phyloP scores from a whole-genome alignment of 2,888 invertebrate species.

The Pegoplata infirma region DNA sequence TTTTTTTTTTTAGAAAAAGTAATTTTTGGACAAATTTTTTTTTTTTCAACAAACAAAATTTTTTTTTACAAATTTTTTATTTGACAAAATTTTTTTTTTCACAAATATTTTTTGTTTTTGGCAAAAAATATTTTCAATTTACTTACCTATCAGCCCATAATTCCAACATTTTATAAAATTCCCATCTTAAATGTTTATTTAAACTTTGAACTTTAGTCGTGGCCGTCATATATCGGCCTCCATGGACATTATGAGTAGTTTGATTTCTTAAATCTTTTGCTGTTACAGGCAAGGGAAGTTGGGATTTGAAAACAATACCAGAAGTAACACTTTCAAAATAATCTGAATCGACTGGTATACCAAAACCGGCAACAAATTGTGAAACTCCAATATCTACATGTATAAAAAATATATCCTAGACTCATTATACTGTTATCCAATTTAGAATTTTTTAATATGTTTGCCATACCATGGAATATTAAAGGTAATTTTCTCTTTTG shows the following conservation, averaged over 20 bases:
- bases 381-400: slow-evolving; percentile 32
- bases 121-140: neutral
- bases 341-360: slow-evolving; percentile 46
- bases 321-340: slow-evolving; percentile 36
- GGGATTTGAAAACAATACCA: slow-evolving; percentile 53
- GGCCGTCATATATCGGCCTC: slow-evolving; percentile 9
- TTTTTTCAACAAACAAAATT: no score
- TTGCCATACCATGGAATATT: slow-evolving; percentile 21
- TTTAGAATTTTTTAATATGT: neutral
- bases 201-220: neutral
- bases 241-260: slow-evolving; percentile 36
- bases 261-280: slow-evolving; percentile 31
- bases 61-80: no score
- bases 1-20: no score
- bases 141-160: slow-evolving; percentile 26
- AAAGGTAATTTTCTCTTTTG: slow-evolving; percentile 25
- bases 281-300: slow-evolving; percentile 31
- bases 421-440: neutral
- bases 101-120: no score
- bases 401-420: neutral
- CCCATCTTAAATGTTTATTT: slow-evolving; percentile 20
- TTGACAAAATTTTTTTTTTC: no score
- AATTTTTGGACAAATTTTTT: no score
- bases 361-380: slow-evolving; percentile 51
- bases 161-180: slow-evolving; percentile 34